Percentiles rank a stretch among this genome's conserved stretches.
Evolutionary conservation across 2,113 vertebrate species (phyloP).

Genomic region (Struthio camelus): DNA sequence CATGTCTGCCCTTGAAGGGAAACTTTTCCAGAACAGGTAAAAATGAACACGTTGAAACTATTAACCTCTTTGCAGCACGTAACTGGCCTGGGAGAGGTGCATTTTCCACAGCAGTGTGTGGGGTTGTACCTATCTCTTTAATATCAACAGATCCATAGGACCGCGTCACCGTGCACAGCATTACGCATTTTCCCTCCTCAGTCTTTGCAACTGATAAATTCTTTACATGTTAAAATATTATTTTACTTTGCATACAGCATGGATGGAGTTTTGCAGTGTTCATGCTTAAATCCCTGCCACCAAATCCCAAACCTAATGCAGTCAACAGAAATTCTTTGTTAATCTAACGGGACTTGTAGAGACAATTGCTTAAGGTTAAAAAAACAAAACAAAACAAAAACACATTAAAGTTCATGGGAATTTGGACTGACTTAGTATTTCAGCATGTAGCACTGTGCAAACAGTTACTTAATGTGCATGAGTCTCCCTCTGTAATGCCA

Average conservation of each 20-base stretch:
- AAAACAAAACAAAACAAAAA: constrained; percentile 15
- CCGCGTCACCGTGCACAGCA: too few relatives aligned
- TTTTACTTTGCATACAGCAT: background rate
- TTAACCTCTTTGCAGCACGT: background rate
- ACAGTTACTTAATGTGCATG: constrained; percentile 6
- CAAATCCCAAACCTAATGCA: background rate
- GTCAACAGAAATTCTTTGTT: background rate
- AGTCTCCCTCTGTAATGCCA: constrained; percentile 34
- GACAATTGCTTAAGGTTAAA: background rate
- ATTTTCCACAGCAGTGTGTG: background rate
- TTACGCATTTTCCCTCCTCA: background rate
- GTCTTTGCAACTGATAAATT: background rate
- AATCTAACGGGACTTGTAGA: constrained; percentile 11
- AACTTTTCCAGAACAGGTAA: background rate
- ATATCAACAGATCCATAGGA: background rate
- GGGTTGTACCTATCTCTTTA: background rate
- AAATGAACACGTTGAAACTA: background rate
- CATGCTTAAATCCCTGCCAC: background rate
- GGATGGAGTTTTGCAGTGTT: background rate
- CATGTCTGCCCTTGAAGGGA: background rate
- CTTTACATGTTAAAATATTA: background rate
- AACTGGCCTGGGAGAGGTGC: background rate
- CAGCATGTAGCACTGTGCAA: background rate
- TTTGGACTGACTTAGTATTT: constrained; percentile 29
- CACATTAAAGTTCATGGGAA: constrained; percentile 51